Evolutionary conservation across 2,888 invertebrate species (phyloP), one percentile per base, ranked within the genome.

Genomic region (Alitta virens): DNA sequence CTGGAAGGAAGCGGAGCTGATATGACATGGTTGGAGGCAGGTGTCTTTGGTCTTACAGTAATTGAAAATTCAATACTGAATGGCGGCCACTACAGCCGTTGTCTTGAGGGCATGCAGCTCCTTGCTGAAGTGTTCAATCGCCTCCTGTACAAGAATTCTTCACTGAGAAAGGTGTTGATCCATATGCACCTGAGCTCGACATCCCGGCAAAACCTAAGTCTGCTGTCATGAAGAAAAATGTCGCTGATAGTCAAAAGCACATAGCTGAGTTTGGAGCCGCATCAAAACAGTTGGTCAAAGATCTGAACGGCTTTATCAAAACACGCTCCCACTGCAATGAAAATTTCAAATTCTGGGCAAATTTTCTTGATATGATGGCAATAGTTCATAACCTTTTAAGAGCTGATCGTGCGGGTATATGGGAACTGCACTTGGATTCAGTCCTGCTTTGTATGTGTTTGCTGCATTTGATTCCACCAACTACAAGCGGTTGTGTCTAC

Each of bases 101-200:
- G n/a, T 55, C 55, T 55, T 14, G 55, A 55, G 21, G 55, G 55
- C 16, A 55, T 55, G 55, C 55, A 55, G 55, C 38, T 55, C 3
- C 55, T 55, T 14, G 55, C 27, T 49, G 57, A 57, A 57, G 2
- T 26, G 2, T 24, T 57, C 3, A 2, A 46, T 5, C 46, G 57
- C 46, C 50, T 57, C 9, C 57, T 57, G 3, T 57, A 49, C 40
- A 57, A 46, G 57, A 51, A n/a, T 57, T 57, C 57, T 57, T 57
- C 46, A 21, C 18, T 16, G 49, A 49, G 46, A 49, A 12, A 16
- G 57, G 57, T 24, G 18, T 57, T 5, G 50, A 51, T 2, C 24
- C 43, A 9, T 57, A 57, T 49, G 23, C 26, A 16, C 2, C 14
- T 23, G 57, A 57, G 23, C 23, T 57, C 5, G 49, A 5, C 24